A percentile compares a stretch with the other conserved stretches of the same genome.
phyloP scores from a whole-genome alignment of 1,140 invertebrate species.

The Cydia strobilella region DNA sequence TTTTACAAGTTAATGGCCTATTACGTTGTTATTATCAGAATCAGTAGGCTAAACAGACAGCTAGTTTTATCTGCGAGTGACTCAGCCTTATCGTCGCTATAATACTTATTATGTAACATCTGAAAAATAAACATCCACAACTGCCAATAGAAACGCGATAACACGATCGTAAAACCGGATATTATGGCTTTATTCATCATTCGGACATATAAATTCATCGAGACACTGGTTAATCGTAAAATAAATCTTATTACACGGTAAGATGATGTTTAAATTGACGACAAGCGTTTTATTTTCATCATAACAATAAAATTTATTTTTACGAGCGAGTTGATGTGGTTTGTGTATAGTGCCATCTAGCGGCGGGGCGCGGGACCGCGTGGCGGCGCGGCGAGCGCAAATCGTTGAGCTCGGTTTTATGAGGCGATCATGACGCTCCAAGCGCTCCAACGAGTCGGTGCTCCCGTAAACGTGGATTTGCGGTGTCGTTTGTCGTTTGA shows the following conservation, averaged over 20 bases:
- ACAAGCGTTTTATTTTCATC: constrained; percentile 80
- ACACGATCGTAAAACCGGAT: constrained; percentile 67
- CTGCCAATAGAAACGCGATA: constrained; percentile 71
- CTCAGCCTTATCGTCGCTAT: constrained; percentile 53
- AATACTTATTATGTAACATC: constrained; percentile 51
- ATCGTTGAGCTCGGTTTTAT: constrained; percentile 60
- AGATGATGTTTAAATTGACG: constrained; percentile 80
- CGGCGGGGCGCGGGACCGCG: constrained; percentile 44
- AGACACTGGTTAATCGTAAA: constrained; percentile 79
- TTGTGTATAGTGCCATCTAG: constrained; percentile 64
- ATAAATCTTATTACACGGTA: constrained; percentile 79
- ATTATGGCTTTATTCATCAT: constrained; percentile 79
- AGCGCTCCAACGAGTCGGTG: constrained; percentile 54
- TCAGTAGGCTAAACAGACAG: constrained; percentile 20
- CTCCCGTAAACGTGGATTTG: constrained; percentile 60
- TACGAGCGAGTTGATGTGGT: constrained; percentile 60
- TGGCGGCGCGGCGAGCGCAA: constrained; percentile 49
- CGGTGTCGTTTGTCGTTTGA: constrained; percentile 22
- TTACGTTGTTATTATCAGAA: constrained; percentile 33
- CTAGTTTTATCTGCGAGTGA: constrained; percentile 45
- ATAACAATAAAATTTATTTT: constrained; percentile 81
- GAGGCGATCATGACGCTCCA: constrained; percentile 54
- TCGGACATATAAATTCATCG: constrained; percentile 77
- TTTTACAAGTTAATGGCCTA: constrained; percentile 34
- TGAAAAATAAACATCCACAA: constrained; percentile 60